Conservation (phyloP, 2,113 vertebrate species). For the Myiozetetes cayanensis region DNA sequence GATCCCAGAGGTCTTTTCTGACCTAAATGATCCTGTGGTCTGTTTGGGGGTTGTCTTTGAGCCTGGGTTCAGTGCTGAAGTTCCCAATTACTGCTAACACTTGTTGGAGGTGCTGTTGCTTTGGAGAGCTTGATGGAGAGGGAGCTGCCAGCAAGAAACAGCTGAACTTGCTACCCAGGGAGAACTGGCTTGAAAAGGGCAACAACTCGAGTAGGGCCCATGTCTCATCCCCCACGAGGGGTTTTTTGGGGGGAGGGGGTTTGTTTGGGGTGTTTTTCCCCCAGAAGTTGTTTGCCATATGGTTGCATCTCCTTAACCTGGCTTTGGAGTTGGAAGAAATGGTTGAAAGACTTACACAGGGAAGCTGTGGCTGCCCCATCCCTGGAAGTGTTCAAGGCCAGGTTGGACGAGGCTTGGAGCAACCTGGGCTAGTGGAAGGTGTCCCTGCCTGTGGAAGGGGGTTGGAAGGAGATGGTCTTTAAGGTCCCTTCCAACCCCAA, state of each 20-base stretch:
- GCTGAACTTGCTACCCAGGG: neutral
- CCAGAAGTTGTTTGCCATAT: neutral
- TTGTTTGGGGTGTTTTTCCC: neutral
- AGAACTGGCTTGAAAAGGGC: neutral
- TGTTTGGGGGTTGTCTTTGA: neutral
- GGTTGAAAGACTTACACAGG: neutral
- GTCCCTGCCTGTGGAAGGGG: neutral
- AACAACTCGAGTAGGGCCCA: fast-evolving
- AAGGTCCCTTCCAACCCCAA: neutral
- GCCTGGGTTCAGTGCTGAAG: neutral
- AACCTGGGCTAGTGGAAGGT: neutral
- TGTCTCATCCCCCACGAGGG: neutral
- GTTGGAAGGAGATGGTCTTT: neutral
- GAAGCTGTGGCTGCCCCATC: neutral
- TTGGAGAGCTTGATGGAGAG: neutral
- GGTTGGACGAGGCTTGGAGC: neutral
- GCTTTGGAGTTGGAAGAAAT: neutral
- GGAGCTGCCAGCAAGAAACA: neutral
- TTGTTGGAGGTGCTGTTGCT: neutral
- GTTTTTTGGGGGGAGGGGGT: fast-evolving
- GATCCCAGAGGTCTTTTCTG: neutral
- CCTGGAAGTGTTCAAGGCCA: neutral
- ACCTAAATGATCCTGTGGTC: neutral
- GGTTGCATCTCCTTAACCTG: neutral
- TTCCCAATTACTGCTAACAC: neutral